A percentile compares a stretch with the other conserved stretches of the same genome.
Evolutionary conservation across 1,140 invertebrate species (phyloP).

Genomic region (Euura lappo): DNA sequence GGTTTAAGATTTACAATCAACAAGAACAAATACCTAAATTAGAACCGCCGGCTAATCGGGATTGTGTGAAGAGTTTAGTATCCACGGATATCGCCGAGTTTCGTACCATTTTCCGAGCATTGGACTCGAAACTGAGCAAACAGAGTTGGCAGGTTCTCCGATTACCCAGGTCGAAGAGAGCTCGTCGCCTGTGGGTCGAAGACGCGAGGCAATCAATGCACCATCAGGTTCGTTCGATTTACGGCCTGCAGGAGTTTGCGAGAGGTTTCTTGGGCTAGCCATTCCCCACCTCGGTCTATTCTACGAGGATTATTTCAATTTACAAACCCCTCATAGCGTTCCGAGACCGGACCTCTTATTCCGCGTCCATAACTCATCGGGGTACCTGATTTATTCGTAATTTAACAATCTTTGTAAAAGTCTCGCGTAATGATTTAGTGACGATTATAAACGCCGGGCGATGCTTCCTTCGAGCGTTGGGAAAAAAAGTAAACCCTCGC

Average conservation of each 20-base stretch:
- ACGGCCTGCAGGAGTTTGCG: neutral
- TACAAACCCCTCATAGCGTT: neutral
- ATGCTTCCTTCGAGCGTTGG: too few species aligned
- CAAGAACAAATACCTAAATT: slow-evolving; percentile 61
- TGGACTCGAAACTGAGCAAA: too few species aligned
- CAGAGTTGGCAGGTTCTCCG: too few species aligned
- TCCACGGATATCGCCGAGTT: neutral
- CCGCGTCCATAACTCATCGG: slow-evolving; percentile 4
- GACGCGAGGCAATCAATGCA: neutral
- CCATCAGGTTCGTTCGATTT: neutral
- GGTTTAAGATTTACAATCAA: slow-evolving; percentile 54
- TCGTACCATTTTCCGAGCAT: too few species aligned
- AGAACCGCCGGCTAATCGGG: slow-evolving; percentile 50
- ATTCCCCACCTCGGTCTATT: neutral
- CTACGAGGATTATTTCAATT: neutral
- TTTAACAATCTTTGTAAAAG: slow-evolving; percentile 4
- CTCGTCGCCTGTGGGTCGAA: neutral
- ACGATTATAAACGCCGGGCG: neutral
- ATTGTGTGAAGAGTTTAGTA: neutral
- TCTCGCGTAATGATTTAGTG: neutral
- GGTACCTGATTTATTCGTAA: neutral
- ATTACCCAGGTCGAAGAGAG: too few species aligned
- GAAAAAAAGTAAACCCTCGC: too few species aligned
- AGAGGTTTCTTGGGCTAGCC: neutral
- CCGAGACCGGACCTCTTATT: neutral